Evolutionary conservation across 2,888 invertebrate species (phyloP), one percentile per base, ranked within the genome.

Genomic region (Andricus curvator): DNA sequence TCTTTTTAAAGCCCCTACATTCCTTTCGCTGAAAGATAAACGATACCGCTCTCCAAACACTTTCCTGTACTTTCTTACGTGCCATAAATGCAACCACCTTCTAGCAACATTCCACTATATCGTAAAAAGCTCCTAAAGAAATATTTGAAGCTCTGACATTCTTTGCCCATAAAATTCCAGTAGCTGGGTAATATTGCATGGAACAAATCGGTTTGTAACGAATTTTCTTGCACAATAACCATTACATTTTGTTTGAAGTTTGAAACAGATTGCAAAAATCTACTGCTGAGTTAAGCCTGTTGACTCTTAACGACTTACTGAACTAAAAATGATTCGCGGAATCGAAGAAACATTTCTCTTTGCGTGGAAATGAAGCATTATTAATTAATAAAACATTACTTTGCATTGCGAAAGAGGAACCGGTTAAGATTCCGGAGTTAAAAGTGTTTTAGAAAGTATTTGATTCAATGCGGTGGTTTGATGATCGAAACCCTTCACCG

Each of bases 401-500:
- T 56, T 56, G n/a, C 48, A 17, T 70, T 70, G 70, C 29, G 44
- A 25, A 70, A 70, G 25, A 68, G 68, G 44, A 48, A 68, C 68
- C 15, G 44, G 68, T 68, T 68, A 41, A 44, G 51, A 51, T 70
- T 51, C 29, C 5, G 20, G 20, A 70, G 70, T 51, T 70, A 70
- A 70, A 51, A 51, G 29, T 70, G 29, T 25, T 70, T 70, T 51
- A 70, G 48, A 70, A 70, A 70, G 51, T 70, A 51, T 70, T 70
- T 70, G 70, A 70, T 29, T 20, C 48, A 70, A 70, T 25, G 70
- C 11, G 29, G 70, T 29, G 48, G 70, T 70, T 70, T 70, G 70
- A 70, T 70, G 51, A 70, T 77, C 41, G 64, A 62, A 77, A 77
- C 77, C 64, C 77, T 37, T 77, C 37, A 41, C 60, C 41, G 41